Conservation (phyloP, 2,888 invertebrate species). For the Diarsia mendica region DNA sequence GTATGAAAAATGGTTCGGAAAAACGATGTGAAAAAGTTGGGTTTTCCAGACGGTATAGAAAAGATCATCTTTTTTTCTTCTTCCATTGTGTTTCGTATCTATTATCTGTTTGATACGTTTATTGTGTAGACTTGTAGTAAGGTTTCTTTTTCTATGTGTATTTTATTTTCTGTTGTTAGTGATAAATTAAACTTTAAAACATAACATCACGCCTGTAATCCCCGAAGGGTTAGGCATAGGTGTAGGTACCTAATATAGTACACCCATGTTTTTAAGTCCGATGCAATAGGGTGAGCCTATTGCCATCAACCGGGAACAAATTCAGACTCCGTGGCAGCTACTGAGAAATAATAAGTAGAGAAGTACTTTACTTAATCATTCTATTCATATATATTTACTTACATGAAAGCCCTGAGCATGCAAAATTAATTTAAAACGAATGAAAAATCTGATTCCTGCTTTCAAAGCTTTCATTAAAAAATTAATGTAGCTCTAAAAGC, state of each 20-base stretch:
- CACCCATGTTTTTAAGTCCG: too few species aligned
- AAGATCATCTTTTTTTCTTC: neutral
- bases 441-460: slow-evolving; percentile 22
- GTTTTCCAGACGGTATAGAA: slow-evolving; percentile 24
- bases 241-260: too few species aligned
- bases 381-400: neutral
- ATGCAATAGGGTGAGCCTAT: too few species aligned
- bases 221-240: neutral
- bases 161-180: neutral
- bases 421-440: slow-evolving; percentile 10
- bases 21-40: slow-evolving; percentile 22
- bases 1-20: slow-evolving; percentile 24
- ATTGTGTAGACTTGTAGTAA: slow-evolving; percentile 13
- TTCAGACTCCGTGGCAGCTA: too few species aligned
- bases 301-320: too few species aligned
- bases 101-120: slow-evolving; percentile 13
- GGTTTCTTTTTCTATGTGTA: neutral
- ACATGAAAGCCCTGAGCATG: neutral
- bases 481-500: slow-evolving; percentile 40
- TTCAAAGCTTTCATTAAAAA: slow-evolving; percentile 33
- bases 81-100: slow-evolving; percentile 14
- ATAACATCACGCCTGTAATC: neutral
- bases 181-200: neutral
- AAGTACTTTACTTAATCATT: slow-evolving; percentile 1
- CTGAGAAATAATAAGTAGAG: neutral